phyloP scores from a whole-genome alignment of 2,888 invertebrate species.

The Pandemis heparana region DNA sequence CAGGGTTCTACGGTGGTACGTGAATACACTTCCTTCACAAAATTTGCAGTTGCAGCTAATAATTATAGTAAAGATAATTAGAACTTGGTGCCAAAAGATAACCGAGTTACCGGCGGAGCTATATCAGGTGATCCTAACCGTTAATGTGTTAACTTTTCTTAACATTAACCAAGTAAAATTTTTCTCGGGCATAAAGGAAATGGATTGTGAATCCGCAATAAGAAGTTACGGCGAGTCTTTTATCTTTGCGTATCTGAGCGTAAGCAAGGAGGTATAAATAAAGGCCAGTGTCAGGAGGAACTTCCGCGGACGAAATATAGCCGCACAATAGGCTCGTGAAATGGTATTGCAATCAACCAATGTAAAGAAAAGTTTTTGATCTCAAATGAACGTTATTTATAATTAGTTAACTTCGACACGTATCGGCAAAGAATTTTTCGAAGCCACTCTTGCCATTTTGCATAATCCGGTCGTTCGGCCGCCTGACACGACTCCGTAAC shows the following conservation, averaged over 20 bases:
- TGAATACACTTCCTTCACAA: background rate
- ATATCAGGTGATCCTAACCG: constrained; percentile 8
- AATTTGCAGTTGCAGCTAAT: background rate
- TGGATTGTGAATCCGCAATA: constrained; percentile 63
- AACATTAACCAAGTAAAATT: constrained; percentile 34
- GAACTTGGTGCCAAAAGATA: constrained; percentile 3
- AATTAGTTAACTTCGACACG: constrained; percentile 1
- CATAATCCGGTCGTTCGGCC: constrained; percentile 32
- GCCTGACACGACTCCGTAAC: constrained; percentile 33
- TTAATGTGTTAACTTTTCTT: constrained; percentile 37
- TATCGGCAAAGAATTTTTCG: constrained; percentile 2
- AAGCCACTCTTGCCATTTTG: constrained; percentile 8
- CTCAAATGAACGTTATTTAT: background rate
- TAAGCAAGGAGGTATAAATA: constrained; percentile 51
- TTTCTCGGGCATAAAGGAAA: constrained; percentile 52
- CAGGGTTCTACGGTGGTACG: no score
- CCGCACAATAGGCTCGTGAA: constrained; percentile 19
- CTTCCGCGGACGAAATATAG: constrained; percentile 33
- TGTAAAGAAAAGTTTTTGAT: background rate
- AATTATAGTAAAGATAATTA: background rate
- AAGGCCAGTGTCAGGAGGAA: constrained; percentile 39
- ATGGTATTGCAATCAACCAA: background rate
- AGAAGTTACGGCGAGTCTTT: constrained; percentile 56
- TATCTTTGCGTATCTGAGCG: constrained; percentile 58
- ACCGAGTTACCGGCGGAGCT: background rate